These are phyloP conservation scores for Notoglanidium macrostoma DNA, from an alignment of 2,797 vertebrate species.

Conservation along the genomic window DNA sequence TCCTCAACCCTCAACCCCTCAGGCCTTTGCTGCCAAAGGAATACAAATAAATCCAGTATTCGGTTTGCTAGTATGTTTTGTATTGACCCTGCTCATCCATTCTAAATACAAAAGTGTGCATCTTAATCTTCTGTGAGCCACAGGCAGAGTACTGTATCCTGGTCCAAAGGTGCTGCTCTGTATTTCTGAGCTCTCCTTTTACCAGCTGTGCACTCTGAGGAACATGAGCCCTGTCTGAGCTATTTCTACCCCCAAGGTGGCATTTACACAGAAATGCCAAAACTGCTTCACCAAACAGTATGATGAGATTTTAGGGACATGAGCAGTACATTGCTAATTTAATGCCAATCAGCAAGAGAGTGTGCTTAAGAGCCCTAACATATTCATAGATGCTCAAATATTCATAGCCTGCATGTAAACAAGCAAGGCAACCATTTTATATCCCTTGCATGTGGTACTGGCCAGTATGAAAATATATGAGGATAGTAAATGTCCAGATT, in stretches of 20 bases:
- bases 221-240: not conserved
- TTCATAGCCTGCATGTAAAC: conserved; percentile 25
- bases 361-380: not conserved
- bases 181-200: conserved; percentile 29
- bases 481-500: not conserved
- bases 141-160: not conserved
- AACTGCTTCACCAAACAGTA: conserved; percentile 11
- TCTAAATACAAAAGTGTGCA: conserved; percentile 10
- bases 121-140: not conserved
- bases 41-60: not conserved
- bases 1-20: not conserved
- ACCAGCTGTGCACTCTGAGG: conserved; percentile 27
- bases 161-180: not conserved
- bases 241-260: conserved; percentile 8
- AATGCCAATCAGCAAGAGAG: conserved; percentile 25
- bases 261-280: conserved; percentile 31
- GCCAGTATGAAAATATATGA: not conserved
- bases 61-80: not conserved
- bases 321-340: conserved; percentile 27
- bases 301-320: conserved; percentile 9
- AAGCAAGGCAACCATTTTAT: not conserved
- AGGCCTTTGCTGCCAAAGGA: not conserved
- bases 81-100: not conserved
- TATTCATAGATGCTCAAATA: conserved; percentile 32
- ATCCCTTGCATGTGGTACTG: conserved; percentile 1